Evolutionary conservation across 2,113 vertebrate species (phyloP), one percentile per base, ranked within the genome.

Genomic region (Myotis lucifugus): DNA sequence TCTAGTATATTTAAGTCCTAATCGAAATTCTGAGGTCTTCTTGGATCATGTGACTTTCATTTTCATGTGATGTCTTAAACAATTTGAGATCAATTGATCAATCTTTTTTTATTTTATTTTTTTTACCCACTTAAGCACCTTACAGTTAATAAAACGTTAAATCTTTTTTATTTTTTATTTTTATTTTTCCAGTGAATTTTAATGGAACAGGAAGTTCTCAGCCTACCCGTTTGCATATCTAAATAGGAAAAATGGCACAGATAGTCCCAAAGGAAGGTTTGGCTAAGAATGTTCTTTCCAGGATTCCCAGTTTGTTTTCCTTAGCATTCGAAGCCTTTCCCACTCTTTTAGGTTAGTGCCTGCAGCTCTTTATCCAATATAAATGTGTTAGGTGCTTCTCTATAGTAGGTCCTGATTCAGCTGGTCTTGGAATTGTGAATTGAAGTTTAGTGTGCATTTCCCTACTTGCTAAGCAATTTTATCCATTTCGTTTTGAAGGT

Each of bases 21-120:
- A 15, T 72, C 84, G n/a, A 81, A 82, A 56, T 81, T 82, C 59
- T 72, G 18, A 89, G 29, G 6, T 86, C 94, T 88, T 93, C 42
- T 89, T 94, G 19, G 54, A 77, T 83, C 23, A 40, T 88, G 8
- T 93, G 64, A 93, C 67, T 88, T 72, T 92, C 86, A 7, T 90
- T 96, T 96, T 77, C 79, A 88, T 84, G 67, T 85, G 83, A 50
- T 93, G 32, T 66, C 48, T 90, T 90, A 78, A 94, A 81, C 37
- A n/a, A 92, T 90, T 86, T 94, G 79, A 77, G 32, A 91, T 52
- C n/a, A 76, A 2, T 52, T 59, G 37, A 40, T 72, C 66, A 67
- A 4, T 42, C 14, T 25, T 42, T 85, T n/a, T 82, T 88, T 61
- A 10, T 74, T 70, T 56, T 18, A 74, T 29, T 86, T 89, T 85